Evolutionary conservation across 2,113 vertebrate species (phyloP), one percentile per base, ranked within the genome.

Genomic region (Chloropsis hardwickii): DNA sequence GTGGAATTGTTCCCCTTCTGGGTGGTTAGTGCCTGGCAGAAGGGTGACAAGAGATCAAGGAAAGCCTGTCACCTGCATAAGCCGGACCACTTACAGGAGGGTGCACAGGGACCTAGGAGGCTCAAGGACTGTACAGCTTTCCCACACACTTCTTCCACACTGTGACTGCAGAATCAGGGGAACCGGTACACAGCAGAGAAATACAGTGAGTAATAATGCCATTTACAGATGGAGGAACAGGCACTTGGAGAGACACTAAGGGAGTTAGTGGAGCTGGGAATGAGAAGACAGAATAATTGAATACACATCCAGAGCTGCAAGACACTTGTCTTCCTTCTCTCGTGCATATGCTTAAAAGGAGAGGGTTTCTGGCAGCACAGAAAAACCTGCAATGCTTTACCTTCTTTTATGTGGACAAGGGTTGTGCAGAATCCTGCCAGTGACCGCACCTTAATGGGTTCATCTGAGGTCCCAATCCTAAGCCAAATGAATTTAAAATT

Each of bases 401-500:
- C 35, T 82, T 80, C 24, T 65, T 85, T 47, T 61, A 50, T 2
- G 2, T 24, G 37, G 24, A 15, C 15, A 83, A 58, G 37, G 17
- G 4, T 11, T 44, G 5, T 37, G 65, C 17, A 80, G 33, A 93
- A 83, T 47, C 51, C 28, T 81, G 72, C 16, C 48, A 58, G 33
- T 39, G 79, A 70, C 60, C 27, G 8, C 4, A 65, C 51, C 33
- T 72, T 61, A 90, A 83, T 0, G 0, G 37, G 39, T 90, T 92
- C 62, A 73, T 79, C 67, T 91, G 62, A 71, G 53, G 35, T 80
- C 66, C 39, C 27, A 16, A 54, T 60, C 40, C 40, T 60, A 64
- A 94, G 48, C 23, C 76, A 94, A 90, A 93, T 78, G 53, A 64
- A 83, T 94, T 92, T 12, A 81, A 73, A 91, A 94, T 89, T 91